These are phyloP conservation scores for Andrena trimmerana DNA, from an alignment of 2,888 invertebrate genomes.

Conservation along the genomic window DNA sequence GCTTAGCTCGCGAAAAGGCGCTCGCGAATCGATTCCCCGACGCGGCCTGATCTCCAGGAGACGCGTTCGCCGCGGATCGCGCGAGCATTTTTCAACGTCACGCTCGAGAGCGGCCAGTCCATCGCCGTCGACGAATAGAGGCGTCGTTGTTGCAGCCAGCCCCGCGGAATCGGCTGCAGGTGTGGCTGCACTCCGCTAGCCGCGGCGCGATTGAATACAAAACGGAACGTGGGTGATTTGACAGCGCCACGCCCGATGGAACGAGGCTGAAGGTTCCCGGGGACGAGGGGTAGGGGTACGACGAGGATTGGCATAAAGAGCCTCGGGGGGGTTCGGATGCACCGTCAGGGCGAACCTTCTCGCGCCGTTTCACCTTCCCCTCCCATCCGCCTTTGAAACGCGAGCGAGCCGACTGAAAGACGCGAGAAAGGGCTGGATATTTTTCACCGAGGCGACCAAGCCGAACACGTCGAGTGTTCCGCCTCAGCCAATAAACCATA, in stretches of 20 bases:
- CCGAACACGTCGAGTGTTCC: conserved; percentile 20
- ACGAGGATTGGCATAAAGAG: conserved; percentile 66
- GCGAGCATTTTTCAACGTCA: conserved; percentile 66
- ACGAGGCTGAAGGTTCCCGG: not conserved
- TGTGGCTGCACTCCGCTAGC: conserved; percentile 51
- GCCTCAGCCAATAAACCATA: conserved; percentile 37
- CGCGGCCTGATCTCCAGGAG: conserved; percentile 5
- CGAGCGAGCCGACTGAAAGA: conserved; percentile 53
- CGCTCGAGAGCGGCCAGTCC: conserved; percentile 45
- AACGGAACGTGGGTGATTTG: conserved; percentile 63
- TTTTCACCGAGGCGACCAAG: conserved; percentile 42
- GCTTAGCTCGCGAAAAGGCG: not conserved
- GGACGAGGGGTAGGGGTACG: conserved; percentile 11
- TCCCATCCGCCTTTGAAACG: conserved; percentile 42
- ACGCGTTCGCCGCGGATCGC: conserved; percentile 19
- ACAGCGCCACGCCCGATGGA: conserved; percentile 26
- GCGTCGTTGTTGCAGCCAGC: conserved; percentile 52
- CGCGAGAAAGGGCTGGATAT: conserved; percentile 40
- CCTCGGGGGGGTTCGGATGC: conserved; percentile 56
- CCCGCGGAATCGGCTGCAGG: conserved; percentile 61
- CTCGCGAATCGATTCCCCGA: conserved; percentile 29
- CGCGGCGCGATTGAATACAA: conserved; percentile 65
- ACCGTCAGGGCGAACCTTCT: conserved; percentile 63
- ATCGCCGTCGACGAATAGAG: conserved; percentile 43
- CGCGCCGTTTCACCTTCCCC: conserved; percentile 36